Conservation (phyloP, 2,113 vertebrate species). For the Mus musculus region DNA sequence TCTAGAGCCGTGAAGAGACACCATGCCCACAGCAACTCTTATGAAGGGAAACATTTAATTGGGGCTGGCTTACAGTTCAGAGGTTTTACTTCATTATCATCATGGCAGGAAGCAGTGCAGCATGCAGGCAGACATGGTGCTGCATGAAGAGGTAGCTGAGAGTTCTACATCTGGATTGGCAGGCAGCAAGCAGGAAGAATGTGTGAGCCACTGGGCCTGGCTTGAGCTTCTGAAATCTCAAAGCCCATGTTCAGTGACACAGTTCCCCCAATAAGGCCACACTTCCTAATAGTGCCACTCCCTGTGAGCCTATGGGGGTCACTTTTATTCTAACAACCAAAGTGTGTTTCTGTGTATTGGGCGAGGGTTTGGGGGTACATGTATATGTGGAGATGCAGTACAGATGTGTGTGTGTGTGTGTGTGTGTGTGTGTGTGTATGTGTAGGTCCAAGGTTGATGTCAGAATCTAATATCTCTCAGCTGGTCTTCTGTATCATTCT, state of each 20-base stretch:
- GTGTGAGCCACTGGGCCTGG: not conserved
- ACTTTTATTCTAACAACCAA: not conserved
- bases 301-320: not conserved
- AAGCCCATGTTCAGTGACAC: not conserved
- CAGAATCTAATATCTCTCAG: not conserved
- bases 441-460: not conserved
- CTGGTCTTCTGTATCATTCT: not conserved
- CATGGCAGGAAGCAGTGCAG: not conserved
- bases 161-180: not conserved
- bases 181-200: not conserved
- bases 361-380: fast-evolving
- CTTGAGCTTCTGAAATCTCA: not conserved
- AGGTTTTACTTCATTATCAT: not conserved
- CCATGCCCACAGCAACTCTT: not conserved
- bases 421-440: not conserved
- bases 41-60: not conserved
- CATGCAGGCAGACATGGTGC: not conserved
- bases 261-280: not conserved
- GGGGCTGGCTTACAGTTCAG: not conserved
- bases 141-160: not conserved
- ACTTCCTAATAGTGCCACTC: not conserved
- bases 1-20: not conserved
- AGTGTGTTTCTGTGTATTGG: not conserved
- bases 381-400: not conserved
- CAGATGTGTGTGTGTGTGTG: not conserved